phyloP scores from a whole-genome alignment of 1,140 invertebrate species.

The Eumaeus atala region DNA sequence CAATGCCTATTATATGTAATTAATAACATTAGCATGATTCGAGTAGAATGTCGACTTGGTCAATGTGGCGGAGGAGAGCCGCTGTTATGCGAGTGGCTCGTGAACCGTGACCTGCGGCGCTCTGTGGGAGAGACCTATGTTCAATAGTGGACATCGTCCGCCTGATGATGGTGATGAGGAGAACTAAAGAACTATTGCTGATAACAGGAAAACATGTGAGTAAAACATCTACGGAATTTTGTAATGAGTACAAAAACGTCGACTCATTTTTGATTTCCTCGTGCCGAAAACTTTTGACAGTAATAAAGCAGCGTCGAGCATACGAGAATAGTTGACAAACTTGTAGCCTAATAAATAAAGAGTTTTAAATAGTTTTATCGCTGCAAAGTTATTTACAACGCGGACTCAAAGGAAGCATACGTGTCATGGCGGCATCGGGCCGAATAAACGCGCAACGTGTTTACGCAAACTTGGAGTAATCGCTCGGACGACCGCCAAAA shows the following conservation, averaged over 20 bases:
- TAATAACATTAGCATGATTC: too few species aligned
- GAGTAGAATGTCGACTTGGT: too few species aligned
- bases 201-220: too few species aligned
- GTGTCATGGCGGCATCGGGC: conserved; percentile 4
- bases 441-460: conserved; percentile 13
- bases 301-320: conserved; percentile 1
- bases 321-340: conserved; percentile 9
- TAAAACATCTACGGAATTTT: too few species aligned
- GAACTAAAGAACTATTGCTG: too few species aligned
- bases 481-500: conserved; percentile 20
- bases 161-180: too few species aligned
- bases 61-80: too few species aligned
- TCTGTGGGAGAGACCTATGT: too few species aligned
- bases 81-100: too few species aligned
- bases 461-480: conserved; percentile 17
- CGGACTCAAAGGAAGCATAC: conserved; percentile 1
- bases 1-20: too few species aligned
- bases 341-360: conserved; percentile 9
- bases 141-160: too few species aligned
- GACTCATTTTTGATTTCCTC: neutral
- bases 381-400: conserved; percentile 6
- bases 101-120: too few species aligned
- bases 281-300: conserved; percentile 3
- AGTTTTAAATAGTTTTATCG: conserved; percentile 9
- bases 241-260: neutral